phyloP scores from a whole-genome alignment of 2,113 vertebrate genomes.

The Chlamydotis undulata region DNA sequence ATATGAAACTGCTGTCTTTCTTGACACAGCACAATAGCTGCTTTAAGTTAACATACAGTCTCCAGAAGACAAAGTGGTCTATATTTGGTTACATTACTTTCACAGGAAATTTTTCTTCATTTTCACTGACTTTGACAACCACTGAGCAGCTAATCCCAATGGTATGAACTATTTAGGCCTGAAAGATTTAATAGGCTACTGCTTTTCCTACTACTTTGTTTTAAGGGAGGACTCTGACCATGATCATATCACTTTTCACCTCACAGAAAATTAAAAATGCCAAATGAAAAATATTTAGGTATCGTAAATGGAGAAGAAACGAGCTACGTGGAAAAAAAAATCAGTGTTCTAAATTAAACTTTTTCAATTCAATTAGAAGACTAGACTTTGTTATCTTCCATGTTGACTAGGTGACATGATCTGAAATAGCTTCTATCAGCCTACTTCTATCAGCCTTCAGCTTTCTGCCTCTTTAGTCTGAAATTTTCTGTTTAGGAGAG shows the following conservation, averaged over 20 bases:
- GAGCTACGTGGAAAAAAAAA: not conserved
- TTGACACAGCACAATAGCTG: not conserved
- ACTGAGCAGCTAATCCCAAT: not conserved
- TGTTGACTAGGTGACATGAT: not conserved
- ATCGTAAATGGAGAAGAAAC: not conserved
- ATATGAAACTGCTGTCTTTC: not conserved
- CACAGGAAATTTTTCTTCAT: not conserved
- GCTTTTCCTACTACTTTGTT: not conserved
- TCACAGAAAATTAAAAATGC: not conserved
- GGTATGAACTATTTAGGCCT: not conserved
- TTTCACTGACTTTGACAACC: not conserved
- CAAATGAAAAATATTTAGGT: not conserved
- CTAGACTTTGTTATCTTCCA: not conserved
- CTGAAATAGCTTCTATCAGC: not conserved
- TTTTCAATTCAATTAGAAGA: not conserved
- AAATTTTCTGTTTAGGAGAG: not conserved
- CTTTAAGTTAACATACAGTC: not conserved
- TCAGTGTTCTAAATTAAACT: not conserved
- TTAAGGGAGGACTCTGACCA: not conserved
- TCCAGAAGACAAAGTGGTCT: not conserved
- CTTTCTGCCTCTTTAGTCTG: not conserved
- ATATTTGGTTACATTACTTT: not conserved
- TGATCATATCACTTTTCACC: not conserved
- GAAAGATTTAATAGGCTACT: not conserved
- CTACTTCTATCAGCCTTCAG: no score